phyloP scores from a whole-genome alignment of 37 sponge, comb jelly and placozoan genomes.

The Geodia barretti region DNA sequence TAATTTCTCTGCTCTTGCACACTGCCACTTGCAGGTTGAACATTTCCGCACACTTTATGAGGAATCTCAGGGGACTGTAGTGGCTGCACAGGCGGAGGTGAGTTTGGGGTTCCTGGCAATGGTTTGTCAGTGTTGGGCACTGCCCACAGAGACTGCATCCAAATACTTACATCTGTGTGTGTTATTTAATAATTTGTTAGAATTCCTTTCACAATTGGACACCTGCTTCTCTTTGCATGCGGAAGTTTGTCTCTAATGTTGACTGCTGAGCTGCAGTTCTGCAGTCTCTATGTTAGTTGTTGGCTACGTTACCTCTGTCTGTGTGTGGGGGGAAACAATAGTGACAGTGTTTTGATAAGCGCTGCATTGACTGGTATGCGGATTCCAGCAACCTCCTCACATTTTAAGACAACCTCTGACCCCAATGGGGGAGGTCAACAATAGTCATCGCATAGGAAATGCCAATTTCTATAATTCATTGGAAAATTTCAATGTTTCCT shows the following conservation, averaged over 20 bases:
- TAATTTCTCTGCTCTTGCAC: no score
- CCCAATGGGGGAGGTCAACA: not conserved
- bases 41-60: conserved; percentile 15
- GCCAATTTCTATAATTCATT: not conserved
- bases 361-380: no score
- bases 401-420: no score
- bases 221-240: no score
- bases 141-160: no score
- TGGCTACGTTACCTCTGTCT: not conserved
- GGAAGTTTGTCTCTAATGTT: not conserved
- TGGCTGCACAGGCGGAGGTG: conserved; percentile 50
- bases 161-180: no score
- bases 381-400: no score
- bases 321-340: not conserved
- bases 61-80: conserved; percentile 30
- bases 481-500: not conserved
- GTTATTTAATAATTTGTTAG: no score
- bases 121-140: no score
- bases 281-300: not conserved
- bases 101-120: no score
- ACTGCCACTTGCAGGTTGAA: conserved; percentile 24
- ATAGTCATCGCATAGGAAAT: not conserved
- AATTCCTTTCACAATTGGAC: no score
- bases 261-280: not conserved
- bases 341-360: no score